Evolutionary conservation across 1,140 invertebrate species (phyloP), one percentile per base, ranked within the genome.

Genomic region (Scaptomyza graminum): DNA sequence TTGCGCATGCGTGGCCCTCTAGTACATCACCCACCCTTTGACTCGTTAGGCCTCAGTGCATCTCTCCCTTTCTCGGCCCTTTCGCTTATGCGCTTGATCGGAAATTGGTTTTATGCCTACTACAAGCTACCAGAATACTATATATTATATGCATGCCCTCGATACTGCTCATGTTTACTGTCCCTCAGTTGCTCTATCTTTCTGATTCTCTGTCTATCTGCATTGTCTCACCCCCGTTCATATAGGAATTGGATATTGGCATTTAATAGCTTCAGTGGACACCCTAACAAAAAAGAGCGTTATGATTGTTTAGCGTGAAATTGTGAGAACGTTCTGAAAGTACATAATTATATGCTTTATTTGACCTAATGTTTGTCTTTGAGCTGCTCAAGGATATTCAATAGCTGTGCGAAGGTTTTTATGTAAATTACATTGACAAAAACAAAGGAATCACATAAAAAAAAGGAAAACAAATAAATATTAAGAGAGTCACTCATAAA

Each of bases 271-370:
- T 83, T 88, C 83, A 79, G 61, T 87, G 83, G 79, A 61, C 83
- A 87, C 83, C 83, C 83, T 66, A 76, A 70, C 50, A 50, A 51
- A 15, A 22, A 22, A 2, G 18, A 41, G 68, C 47, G 50, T 78
- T 75, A 88, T 88, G 82, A 87, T 87, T 87, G 83, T 72, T 51
- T 9, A 88, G 82, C 82, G 83, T 87, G 83, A 87, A 87, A 87
- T 87, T 87, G 82, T 87, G 82, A 88, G 75, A 87, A 87, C 65
- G 72, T 75, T 76, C 56, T 39, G 16, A 43, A 57, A 43, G 43
- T 34, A 41, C 37, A 39, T 39, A 22, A 22, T 22, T 22, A 22
- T 22, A 22, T 22, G 18, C 18, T 22, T 39, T 54, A 51, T 57
- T 68, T 63, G 61, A 60, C 50, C 55, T 87, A 55, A 87, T 60